Conservation (phyloP, 1,140 invertebrate species). For the Camponotus vicinus region DNA sequence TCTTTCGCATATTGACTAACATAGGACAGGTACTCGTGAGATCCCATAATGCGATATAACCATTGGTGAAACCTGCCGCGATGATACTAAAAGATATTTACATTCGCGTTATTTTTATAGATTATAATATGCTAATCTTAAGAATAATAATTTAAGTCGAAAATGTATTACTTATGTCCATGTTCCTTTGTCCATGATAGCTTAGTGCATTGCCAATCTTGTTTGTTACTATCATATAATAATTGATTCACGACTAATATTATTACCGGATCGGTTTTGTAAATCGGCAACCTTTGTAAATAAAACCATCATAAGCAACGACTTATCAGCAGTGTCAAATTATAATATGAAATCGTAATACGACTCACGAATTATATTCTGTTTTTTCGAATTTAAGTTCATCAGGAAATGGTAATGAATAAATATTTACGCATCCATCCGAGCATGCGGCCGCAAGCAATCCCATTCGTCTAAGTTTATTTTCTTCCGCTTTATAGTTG, state of each 20-base stretch:
- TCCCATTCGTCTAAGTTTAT: slow-evolving; percentile 87
- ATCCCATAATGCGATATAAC: slow-evolving; percentile 88
- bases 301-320: slow-evolving; percentile 34
- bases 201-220: slow-evolving; percentile 83
- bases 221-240: slow-evolving; percentile 71
- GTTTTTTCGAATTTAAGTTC: slow-evolving; percentile 73
- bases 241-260: slow-evolving; percentile 79
- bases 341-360: slow-evolving; percentile 1
- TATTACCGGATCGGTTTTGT: slow-evolving; percentile 81
- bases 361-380: slow-evolving; percentile 61
- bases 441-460: slow-evolving; percentile 90
- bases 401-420: slow-evolving; percentile 87
- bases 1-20: slow-evolving; percentile 80
- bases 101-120: slow-evolving; percentile 15
- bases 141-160: not conserved
- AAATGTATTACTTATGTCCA: slow-evolving; percentile 78
- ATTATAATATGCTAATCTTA: not conserved
- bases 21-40: slow-evolving; percentile 86
- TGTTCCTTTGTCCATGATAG: slow-evolving; percentile 85
- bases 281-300: slow-evolving; percentile 79
- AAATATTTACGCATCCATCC: slow-evolving; percentile 88
- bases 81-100: slow-evolving; percentile 82
- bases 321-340: not conserved
- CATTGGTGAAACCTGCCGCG: slow-evolving; percentile 89
- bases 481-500: slow-evolving; percentile 73